Base-by-base conservation (phyloP, 2,888 invertebrate genomes). In the Trichacis sp. region DNA sequence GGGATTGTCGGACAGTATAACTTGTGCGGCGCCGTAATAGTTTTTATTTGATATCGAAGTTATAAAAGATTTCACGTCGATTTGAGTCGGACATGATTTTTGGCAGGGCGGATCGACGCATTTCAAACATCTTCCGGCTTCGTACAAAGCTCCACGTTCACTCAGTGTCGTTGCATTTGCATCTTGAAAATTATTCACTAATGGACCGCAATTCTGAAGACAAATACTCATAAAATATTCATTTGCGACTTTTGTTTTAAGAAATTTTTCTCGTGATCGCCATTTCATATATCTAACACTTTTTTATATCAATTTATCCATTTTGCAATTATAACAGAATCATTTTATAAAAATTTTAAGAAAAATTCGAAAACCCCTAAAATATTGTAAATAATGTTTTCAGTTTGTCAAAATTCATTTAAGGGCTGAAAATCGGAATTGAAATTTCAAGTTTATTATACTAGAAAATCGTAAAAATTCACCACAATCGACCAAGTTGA, bases 61-160 rank as follows among this genome's bases (percentile, higher is more conserved):
- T 57, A 99, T 99, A 82, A 99, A 99, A 59, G 93, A 91, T 85
- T 99, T 99, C 68, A 99, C 90, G 78, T 99, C 98, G 62, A 99
- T 87, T 85, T 98, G 97, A 0, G 98, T 99, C 0, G 99, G 99
- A 72, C 99, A 99, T 0, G 97, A 96, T 85, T 98, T 98, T 86
- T 98, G 98, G 78, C 98, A 98, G 0, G 98, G 98, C 0, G 98
- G 97, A 85, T 98, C 98, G 0, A 93, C 95, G 81, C 96, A 96
- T 83, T 96, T 96, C 15, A 96, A 86, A 76, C 96, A 96, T 48
- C 96, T 87, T 0, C 92, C 90, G 0, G 97, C 95, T 85, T 98
- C 98, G 69, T 88, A 90, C 30, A 99, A 85, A 0, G 98, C 98
- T 0, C 93, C 98, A 12, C 98, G 89, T 84, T 99, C 98, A 55